Base-by-base conservation (phyloP, 2,113 vertebrate genomes). In the Chrysemys picta region DNA sequence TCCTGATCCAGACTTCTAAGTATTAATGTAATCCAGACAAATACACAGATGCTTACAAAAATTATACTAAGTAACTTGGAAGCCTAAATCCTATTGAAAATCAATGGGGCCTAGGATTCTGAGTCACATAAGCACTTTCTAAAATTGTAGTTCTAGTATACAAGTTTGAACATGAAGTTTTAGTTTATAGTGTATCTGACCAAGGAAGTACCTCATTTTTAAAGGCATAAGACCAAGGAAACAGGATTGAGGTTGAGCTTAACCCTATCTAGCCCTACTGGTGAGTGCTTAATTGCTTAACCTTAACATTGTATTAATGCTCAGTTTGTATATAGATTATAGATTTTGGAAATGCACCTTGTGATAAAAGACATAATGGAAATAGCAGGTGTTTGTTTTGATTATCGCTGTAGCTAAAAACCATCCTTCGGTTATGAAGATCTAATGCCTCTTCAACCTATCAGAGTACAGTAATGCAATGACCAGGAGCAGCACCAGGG, bases 331-430 rank as follows among this genome's bases (percentile, higher is more conserved):
- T 6, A 89, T 35, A 21, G 17, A 81, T 93, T 93, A 86, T 54
- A 69, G 27, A 50, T 80, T 89, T 86, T 83, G 22, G 81, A 75
- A 95, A 79, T 84, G 2, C 3, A 80, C 42, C 10, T 31, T 79
- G 10, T 31, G 52, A 52, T 29, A 53, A 88, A 89, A 90, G 42
- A 57, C 53, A 4, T 0, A 82, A 1, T 84, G 85, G 78, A 62
- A 90, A 82, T 62, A 4, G 45, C 87, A 17, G 80, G 1, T 75
- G n/a, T 90, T 94, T 94, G 72, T 94, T 96, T 92, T 86, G 6
- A 69, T 89, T 95, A 91, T 57, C 52, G 31, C 6, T 75, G 31
- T 84, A 89, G n/a, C 11, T 95, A 92, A 84, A 88, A 93, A 52
- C 31, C 2, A 6, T 89, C 93, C 81, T 4, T 3, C 31, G 86